These are phyloP conservation scores for Balaeniceps rex DNA, from an alignment of 2,113 vertebrate species.

Conservation along the genomic window DNA sequence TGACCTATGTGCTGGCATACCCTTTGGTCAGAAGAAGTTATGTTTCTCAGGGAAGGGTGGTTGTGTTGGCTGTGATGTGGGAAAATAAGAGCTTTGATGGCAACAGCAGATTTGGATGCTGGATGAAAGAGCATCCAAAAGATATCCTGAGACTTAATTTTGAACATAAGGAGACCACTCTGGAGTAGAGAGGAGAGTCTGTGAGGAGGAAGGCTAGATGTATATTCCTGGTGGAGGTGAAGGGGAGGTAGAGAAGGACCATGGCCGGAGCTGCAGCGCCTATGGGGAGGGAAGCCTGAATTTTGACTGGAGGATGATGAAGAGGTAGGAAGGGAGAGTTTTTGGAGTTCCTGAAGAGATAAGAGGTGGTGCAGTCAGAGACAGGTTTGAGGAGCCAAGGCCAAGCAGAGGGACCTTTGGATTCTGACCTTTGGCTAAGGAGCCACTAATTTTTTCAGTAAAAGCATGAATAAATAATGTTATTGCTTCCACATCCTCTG, in stretches of 20 bases:
- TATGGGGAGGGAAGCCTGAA: not conserved
- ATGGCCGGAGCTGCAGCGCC: not conserved
- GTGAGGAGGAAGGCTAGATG: not conserved
- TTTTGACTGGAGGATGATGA: not conserved
- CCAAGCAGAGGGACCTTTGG: not conserved
- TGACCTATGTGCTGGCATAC: not conserved
- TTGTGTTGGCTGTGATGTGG: not conserved
- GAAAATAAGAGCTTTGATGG: not conserved
- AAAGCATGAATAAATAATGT: not conserved
- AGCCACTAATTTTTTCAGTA: not conserved
- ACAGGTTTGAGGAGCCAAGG: not conserved
- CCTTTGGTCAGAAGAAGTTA: not conserved
- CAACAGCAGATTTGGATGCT: not conserved
- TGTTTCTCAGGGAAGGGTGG: not conserved
- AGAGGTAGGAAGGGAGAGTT: not conserved
- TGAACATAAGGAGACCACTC: not conserved
- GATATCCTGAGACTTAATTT: not conserved
- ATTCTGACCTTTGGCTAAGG: not conserved
- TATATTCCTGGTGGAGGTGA: not conserved
- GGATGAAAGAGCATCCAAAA: not conserved
- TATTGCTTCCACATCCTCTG: not conserved
- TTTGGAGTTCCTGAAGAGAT: not conserved
- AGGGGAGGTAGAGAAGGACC: not conserved
- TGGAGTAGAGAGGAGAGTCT: not conserved
- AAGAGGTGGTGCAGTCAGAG: not conserved